Evolutionary conservation across 2,113 vertebrate species (phyloP).

Genomic region (Mungos mungo): DNA sequence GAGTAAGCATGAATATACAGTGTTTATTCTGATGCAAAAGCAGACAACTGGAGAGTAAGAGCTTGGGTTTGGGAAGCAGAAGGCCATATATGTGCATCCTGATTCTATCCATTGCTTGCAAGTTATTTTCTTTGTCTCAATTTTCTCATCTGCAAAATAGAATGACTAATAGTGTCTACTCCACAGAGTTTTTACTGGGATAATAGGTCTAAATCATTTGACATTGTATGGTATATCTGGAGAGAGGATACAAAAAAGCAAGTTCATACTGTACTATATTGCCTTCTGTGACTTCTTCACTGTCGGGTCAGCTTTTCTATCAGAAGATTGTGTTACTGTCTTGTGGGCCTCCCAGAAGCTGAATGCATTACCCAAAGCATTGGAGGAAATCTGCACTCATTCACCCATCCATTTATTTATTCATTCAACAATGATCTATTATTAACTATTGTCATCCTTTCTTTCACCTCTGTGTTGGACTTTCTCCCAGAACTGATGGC

Average conservation of each 20-base stretch:
- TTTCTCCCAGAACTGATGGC: slow-evolving; percentile 21
- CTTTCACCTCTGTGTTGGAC: background rate
- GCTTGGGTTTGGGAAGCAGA: background rate
- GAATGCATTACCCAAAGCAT: background rate
- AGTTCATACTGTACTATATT: background rate
- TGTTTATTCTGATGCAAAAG: background rate
- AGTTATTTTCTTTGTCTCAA: background rate
- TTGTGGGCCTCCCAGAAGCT: background rate
- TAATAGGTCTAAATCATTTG: background rate
- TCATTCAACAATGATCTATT: background rate
- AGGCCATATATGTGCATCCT: background rate
- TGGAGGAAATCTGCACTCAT: background rate
- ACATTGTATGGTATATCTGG: background rate
- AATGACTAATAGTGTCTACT: background rate
- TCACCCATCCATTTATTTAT: slow-evolving; percentile 15
- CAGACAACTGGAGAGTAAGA: background rate
- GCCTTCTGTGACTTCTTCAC: background rate
- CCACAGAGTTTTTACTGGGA: background rate
- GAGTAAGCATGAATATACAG: background rate
- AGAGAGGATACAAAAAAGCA: background rate
- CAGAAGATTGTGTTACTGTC: background rate
- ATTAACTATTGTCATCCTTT: background rate
- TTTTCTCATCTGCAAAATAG: slow-evolving; percentile 2
- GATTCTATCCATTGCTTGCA: background rate
- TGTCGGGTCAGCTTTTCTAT: background rate